Evolutionary conservation across 2,113 vertebrate species (phyloP).

Genomic region (Nestor notabilis): DNA sequence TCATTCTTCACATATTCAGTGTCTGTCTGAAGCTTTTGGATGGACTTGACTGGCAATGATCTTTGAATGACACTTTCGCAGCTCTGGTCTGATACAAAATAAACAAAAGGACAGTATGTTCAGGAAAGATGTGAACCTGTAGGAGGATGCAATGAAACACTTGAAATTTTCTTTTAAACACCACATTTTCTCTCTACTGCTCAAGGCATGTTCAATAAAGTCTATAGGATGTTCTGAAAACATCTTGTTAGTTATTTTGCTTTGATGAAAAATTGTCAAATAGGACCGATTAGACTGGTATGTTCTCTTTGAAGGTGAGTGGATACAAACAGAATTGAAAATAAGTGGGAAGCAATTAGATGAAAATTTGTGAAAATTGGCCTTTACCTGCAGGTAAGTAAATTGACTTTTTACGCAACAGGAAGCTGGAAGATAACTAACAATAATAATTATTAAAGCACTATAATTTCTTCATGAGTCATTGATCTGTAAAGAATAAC

Average conservation of each 20-base stretch:
- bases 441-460: not conserved
- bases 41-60: not conserved
- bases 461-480: not conserved
- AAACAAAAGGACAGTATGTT: not conserved
- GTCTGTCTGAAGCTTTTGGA: not conserved
- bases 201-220: not conserved
- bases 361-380: not conserved
- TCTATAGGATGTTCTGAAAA: not conserved
- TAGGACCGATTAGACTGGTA: not conserved
- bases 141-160: not conserved
- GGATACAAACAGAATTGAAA: not conserved
- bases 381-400: not conserved
- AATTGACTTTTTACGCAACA: not conserved
- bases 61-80: not conserved
- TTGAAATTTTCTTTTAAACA: not conserved
- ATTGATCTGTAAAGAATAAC: not conserved
- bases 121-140: rapidly evolving
- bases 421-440: not conserved
- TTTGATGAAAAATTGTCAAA: not conserved
- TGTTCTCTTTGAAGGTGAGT: not conserved
- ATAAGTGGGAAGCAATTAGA: not conserved
- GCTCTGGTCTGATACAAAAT: not conserved
- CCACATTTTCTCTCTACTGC: not conserved
- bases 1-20: not conserved
- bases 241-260: not conserved